Base-by-base conservation (phyloP, 2,888 invertebrate genomes). In the Chouioia cunea region DNA sequence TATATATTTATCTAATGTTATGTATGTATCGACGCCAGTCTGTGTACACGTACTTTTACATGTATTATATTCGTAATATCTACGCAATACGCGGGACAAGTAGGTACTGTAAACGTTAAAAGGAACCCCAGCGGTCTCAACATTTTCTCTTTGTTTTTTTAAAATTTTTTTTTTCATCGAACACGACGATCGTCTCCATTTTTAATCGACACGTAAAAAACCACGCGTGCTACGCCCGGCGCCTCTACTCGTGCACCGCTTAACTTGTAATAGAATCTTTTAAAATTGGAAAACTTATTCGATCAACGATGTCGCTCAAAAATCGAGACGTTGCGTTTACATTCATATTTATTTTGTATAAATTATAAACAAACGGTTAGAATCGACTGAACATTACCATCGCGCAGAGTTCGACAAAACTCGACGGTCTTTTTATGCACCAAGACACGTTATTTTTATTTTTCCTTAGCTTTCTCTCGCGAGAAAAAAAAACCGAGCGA, bases 31-130 rank as follows among this genome's bases (percentile, higher is more conserved):
- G 59, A 66, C 69, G 72, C 70, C 71, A 60, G 73, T 74, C 74
- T 76, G 73, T 72, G 70, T 75, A 71, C 71, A 63, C 67, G 72
- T 74, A 73, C 70, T 74, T 75, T 72, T 66, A 65, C 71, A 73
- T 58, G 59, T 74, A 70, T 72, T 73, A 66, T 69, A 58, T 66
- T 64, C 66, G 69, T 74, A 63, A 60, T 71, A 67, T 67, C 47
- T 58, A 63, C 53, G 64, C 62, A 63, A 43, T 50, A 73, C 63
- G 69, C 54, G 63, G 63, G 58, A 73, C 57, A 65, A 69, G 62
- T 73, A 65, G 62, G 68, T 72, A 72, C 65, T 59, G 58, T n/a
- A n/a, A 67, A 63, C 64, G 63, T 60, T n/a, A 48, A 68, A 64
- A 71, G 58, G 65, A 71, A 60, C 50, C n/a, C 63, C 68, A 56